Evolutionary conservation across 2,797 vertebrate species (phyloP), one percentile per base, ranked within the genome.

Genomic region (Pristis pectinata): DNA sequence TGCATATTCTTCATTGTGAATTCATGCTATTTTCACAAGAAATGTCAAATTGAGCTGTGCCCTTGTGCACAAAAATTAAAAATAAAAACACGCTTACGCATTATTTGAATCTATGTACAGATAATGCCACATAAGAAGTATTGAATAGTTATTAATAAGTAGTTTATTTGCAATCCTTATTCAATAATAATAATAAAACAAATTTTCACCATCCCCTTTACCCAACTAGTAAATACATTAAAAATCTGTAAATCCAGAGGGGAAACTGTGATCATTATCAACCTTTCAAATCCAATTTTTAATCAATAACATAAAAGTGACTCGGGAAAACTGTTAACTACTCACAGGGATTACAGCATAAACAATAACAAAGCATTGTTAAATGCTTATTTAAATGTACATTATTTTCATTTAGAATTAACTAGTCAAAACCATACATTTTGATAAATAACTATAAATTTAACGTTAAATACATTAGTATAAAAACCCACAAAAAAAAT

Each of bases 1-100:
- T 94, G 92, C 92, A 94, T 76, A 94, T 76, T 94, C 92, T 53
- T 76, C 87, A 91, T 91, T 91, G 87, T 91, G 59, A 91, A 91
- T 91, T 91, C 87, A 91, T 91, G 87, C 87, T 91, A 91, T 91
- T 91, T 91, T 91, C 61, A 67, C 87, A 91, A 91, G 87, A 91
- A 91, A 64, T 91, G 59, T 67, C 59, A 91, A n/a, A 67, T 91
- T 91, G 87, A 91, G 61, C 87, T 67, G 61, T 91, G 61, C 87
- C 87, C 87, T 91, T 91, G 87, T 76, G 92, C 53, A 76, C 72
- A 72, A 74, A 76, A 87, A 87, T 87, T 30, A 74, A 94, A 49
- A 70, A 93, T 70, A 93, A 93, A 41, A 74, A 53, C 27, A 49
- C 70, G 30, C 70, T 34, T 59, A 72, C 27, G 61, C 44, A 76